A percentile compares a stretch with the other conserved stretches of the same genome.
These are phyloP conservation scores for Channa striata DNA, from an alignment of 2,797 vertebrate species.

Conservation along the genomic window DNA sequence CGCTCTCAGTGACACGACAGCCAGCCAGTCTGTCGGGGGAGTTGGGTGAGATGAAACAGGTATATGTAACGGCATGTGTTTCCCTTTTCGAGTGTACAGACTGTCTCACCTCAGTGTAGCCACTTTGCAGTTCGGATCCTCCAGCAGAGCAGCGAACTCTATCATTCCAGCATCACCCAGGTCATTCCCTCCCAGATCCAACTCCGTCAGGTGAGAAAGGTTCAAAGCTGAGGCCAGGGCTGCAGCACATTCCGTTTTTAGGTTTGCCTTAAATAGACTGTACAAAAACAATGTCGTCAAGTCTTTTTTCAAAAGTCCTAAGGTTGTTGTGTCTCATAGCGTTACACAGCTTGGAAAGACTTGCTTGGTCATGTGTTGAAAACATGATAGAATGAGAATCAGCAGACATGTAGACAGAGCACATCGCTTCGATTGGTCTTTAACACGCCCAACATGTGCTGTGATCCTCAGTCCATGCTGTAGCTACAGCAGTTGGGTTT, in stretches of 20 bases:
- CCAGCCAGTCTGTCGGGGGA: conserved; percentile 2
- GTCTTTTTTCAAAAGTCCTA: too few species aligned
- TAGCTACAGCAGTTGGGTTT: too few species aligned
- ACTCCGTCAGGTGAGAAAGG: conserved; percentile 10
- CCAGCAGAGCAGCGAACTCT: conserved; percentile 9
- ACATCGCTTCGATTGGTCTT: too few species aligned
- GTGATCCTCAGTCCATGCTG: too few species aligned
- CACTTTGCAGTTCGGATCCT: conserved; percentile 10
- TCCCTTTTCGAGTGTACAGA: background rate
- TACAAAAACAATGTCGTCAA: background rate
- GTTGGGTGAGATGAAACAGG: too few species aligned
- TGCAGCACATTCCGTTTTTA: background rate
- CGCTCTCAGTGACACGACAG: conserved; percentile 3
- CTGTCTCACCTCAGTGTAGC: conserved; percentile 16
- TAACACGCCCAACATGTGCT: too few species aligned
- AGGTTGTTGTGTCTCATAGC: too few species aligned
- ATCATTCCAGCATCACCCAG: background rate
- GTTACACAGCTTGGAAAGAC: too few species aligned
- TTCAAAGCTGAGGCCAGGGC: conserved; percentile 9
- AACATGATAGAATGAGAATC: too few species aligned
- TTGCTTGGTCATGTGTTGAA: too few species aligned
- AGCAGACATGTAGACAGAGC: too few species aligned
- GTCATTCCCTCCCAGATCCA: conserved; percentile 10
- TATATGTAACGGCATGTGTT: background rate
- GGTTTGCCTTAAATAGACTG: conserved; percentile 15